phyloP scores from a whole-genome alignment of 1,140 invertebrate species.

The Leptinotarsa undecemlineata region DNA sequence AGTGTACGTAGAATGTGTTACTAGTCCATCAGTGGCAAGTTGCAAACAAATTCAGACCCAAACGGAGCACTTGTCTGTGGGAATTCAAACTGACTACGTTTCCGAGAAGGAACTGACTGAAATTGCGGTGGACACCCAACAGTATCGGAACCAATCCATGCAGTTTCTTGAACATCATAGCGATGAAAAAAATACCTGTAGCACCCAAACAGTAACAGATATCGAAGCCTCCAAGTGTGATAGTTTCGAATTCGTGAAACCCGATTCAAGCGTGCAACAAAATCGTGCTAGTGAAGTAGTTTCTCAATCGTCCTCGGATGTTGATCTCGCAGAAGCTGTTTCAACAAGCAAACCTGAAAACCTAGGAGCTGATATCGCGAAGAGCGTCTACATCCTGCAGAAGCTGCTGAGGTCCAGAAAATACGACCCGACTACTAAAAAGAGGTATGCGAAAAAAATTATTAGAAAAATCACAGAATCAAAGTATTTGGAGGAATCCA shows the following conservation, averaged over 20 bases:
- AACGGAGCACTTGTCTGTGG: conserved; percentile 25
- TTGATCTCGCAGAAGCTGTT: background rate
- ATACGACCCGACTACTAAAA: conserved; percentile 48
- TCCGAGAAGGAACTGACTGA: conserved; percentile 1
- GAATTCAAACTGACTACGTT: conserved; percentile 38
- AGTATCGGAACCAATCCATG: conserved; percentile 25
- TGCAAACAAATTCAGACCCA: conserved; percentile 32
- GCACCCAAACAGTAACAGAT: background rate
- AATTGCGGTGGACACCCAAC: background rate
- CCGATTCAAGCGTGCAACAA: background rate
- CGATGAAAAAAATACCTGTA: conserved; percentile 20
- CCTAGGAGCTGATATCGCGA: conserved; percentile 36
- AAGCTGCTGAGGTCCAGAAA: conserved; percentile 49
- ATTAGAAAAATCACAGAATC: conserved; percentile 43
- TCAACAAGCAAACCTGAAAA: background rate
- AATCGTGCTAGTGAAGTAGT: background rate
- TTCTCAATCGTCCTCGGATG: background rate
- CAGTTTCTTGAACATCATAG: conserved; percentile 9
- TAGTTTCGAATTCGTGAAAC: conserved; percentile 46
- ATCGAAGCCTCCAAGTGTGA: conserved; percentile 36
- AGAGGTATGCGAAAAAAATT: conserved; percentile 48
- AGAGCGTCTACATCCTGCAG: conserved; percentile 43
- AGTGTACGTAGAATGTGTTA: conserved; percentile 42
- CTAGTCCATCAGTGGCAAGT: background rate
- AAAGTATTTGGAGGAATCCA: conserved; percentile 37